Conservation (phyloP, 2,113 vertebrate genomes). For the Perca schrenkii region DNA sequence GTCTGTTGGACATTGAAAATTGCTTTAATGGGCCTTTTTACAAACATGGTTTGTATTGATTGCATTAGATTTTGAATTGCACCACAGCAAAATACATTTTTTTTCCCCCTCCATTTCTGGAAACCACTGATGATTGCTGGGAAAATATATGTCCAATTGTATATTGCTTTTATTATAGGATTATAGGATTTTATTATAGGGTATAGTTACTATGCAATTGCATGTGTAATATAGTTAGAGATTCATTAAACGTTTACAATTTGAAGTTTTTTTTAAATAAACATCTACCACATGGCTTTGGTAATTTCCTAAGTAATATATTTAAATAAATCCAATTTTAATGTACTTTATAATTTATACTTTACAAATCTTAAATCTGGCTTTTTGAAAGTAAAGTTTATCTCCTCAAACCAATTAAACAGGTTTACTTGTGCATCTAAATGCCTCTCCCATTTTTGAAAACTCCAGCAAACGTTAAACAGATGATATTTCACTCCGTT, state of each 20-base stretch:
- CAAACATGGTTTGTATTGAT: slow-evolving; percentile 90
- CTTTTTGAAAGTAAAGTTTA: not conserved
- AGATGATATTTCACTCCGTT: not conserved
- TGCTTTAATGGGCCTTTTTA: slow-evolving; percentile 85
- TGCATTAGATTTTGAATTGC: slow-evolving; percentile 78
- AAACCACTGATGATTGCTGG: slow-evolving; percentile 33
- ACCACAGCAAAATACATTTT: slow-evolving; percentile 61
- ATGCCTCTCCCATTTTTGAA: not conserved
- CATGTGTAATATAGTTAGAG: not conserved
- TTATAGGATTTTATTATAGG: no score
- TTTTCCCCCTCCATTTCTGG: slow-evolving; percentile 26
- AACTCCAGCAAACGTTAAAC: not conserved
- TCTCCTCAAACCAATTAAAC: not conserved
- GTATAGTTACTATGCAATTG: not conserved
- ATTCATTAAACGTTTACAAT: not conserved
- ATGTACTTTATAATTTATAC: not conserved
- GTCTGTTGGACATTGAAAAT: slow-evolving; percentile 85
- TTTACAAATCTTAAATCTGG: not conserved
- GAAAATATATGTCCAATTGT: slow-evolving; percentile 19
- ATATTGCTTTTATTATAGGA: no score
- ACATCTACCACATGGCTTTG: not conserved
- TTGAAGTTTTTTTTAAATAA: not conserved
- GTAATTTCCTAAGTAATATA: not conserved
- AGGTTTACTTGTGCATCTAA: not conserved
- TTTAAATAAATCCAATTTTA: not conserved